These are phyloP conservation scores for Cisticola juncidis DNA, from an alignment of 2,113 vertebrate species.

Conservation along the genomic window DNA sequence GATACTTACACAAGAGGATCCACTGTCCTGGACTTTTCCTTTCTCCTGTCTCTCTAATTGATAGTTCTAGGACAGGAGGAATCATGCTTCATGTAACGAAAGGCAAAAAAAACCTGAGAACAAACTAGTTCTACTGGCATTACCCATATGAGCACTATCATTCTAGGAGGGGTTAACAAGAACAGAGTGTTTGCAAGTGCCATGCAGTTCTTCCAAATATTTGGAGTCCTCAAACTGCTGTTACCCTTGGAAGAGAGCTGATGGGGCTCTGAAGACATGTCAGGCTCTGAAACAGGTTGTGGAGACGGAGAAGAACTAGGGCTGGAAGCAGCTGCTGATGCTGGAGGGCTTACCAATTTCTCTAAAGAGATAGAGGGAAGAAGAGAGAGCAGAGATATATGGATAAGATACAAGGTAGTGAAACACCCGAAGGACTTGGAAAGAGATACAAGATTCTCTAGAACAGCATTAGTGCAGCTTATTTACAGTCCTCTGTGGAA, in stretches of 20 bases:
- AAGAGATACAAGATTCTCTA: conserved; percentile 50
- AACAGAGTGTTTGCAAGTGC: conserved; percentile 56
- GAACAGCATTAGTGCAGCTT: conserved; percentile 12
- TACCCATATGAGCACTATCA: conserved; percentile 34
- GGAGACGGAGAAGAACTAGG: conserved; percentile 85
- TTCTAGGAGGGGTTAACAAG: conserved; percentile 52
- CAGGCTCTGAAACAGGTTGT: conserved; percentile 83
- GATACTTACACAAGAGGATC: conserved; percentile 29
- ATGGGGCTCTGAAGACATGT: conserved; percentile 81
- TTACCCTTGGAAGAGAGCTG: conserved; percentile 86
- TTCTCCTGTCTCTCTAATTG: conserved; percentile 37
- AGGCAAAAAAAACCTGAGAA: conserved; percentile 12
- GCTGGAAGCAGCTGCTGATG: conserved; percentile 84
- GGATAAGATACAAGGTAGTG: conserved; percentile 61
- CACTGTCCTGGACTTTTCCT: not conserved
- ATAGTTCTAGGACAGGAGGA: conserved; percentile 37
- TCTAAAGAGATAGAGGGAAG: conserved; percentile 74
- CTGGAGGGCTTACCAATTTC: conserved; percentile 84
- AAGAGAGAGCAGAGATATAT: conserved; percentile 71
- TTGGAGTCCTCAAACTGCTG: conserved; percentile 73
- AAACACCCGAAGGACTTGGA: conserved; percentile 44
- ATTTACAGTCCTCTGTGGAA: not conserved
- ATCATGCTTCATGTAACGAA: not conserved
- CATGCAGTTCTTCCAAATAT: conserved; percentile 75
- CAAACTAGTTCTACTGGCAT: conserved; percentile 19